These are phyloP conservation scores for Anoplius nigerrimus DNA, from an alignment of 2,888 invertebrate genomes.

Conservation along the genomic window DNA sequence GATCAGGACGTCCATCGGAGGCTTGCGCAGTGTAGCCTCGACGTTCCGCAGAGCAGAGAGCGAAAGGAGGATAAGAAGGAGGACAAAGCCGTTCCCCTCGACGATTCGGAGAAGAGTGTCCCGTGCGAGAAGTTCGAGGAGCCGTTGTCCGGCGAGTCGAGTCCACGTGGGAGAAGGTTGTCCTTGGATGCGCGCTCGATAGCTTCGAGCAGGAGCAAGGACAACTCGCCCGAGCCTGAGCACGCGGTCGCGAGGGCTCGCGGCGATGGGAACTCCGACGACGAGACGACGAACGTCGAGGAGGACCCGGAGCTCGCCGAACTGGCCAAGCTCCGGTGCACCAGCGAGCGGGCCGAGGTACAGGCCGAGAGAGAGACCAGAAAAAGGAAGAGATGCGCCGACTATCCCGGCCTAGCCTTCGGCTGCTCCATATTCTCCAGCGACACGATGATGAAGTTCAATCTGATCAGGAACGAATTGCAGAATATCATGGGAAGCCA, in stretches of 20 bases:
- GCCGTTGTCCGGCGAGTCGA: slow-evolving; percentile 6
- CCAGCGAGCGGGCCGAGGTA: slow-evolving; percentile 92
- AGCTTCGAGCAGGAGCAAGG: slow-evolving; percentile 40
- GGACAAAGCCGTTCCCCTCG: neutral
- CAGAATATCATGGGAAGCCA: slow-evolving; percentile 98
- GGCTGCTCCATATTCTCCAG: slow-evolving; percentile 95
- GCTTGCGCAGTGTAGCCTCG: slow-evolving; percentile 73
- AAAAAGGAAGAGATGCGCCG: slow-evolving; percentile 87
- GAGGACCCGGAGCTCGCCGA: slow-evolving; percentile 88
- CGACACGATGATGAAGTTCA: slow-evolving; percentile 98
- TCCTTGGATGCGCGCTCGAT: slow-evolving; percentile 6
- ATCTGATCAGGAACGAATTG: slow-evolving; percentile 96
- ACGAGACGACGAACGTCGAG: slow-evolving; percentile 75
- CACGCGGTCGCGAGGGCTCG: slow-evolving; percentile 74
- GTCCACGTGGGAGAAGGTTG: slow-evolving; percentile 1
- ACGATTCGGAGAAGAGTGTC: neutral
- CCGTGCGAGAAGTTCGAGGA: neutral
- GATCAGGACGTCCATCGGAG: slow-evolving; percentile 55
- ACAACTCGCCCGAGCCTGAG: slow-evolving; percentile 62
- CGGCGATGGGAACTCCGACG: slow-evolving; percentile 71
- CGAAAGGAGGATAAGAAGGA: neutral
- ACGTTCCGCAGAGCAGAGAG: slow-evolving; percentile 33
- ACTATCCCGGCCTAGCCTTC: slow-evolving; percentile 94
- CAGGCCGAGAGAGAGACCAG: slow-evolving; percentile 89
- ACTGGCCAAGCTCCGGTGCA: slow-evolving; percentile 89